Conservation (phyloP, 2,113 vertebrate genomes). For the Pituophis catenifer region DNA sequence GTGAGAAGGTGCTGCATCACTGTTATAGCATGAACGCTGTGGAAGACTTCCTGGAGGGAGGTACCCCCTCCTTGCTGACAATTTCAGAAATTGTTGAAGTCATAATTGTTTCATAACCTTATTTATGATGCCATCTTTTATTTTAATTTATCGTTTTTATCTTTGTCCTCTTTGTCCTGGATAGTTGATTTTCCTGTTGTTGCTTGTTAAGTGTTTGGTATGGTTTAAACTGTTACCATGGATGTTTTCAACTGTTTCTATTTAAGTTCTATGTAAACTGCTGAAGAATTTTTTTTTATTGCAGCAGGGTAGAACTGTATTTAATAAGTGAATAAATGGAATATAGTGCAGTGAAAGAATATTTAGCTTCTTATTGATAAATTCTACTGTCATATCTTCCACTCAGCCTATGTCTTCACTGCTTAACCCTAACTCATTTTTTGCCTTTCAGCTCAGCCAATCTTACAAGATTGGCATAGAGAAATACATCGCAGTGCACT, state of each 20-base stretch:
- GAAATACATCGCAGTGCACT: neutral
- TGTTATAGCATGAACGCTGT: neutral
- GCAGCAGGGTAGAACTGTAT: neutral
- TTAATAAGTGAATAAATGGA: neutral
- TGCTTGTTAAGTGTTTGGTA: neutral
- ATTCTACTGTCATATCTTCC: neutral
- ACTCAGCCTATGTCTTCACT: neutral
- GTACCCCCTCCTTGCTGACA: neutral
- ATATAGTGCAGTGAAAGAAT: neutral
- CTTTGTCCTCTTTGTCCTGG: neutral
- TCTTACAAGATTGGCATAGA: neutral
- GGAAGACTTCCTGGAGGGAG: neutral
- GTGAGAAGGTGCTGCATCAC: neutral
- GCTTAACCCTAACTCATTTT: neutral
- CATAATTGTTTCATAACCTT: neutral
- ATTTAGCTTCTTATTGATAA: neutral
- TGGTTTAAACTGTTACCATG: neutral
- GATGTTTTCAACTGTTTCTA: neutral
- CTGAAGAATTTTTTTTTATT: neutral
- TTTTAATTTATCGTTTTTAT: neutral
- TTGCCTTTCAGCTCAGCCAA: neutral
- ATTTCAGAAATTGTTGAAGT: neutral
- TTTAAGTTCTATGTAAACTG: neutral
- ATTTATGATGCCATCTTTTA: neutral
- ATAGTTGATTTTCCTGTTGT: neutral